phyloP scores from a whole-genome alignment of 1,140 invertebrate species.

The Fragariocoptes setiger region DNA sequence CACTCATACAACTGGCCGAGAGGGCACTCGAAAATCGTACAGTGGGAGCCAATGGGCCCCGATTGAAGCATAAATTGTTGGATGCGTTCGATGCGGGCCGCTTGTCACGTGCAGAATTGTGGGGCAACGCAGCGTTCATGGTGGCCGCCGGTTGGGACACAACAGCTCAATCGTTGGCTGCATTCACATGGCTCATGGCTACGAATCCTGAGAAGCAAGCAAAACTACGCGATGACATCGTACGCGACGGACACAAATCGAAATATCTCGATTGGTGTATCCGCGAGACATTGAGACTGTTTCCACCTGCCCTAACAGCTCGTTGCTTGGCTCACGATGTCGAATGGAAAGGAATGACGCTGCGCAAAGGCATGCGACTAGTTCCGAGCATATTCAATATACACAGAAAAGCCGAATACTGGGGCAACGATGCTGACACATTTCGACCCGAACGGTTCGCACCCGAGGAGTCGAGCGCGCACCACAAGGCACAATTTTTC shows the following conservation, averaged over 20 bases:
- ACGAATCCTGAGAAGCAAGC: not conserved
- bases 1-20: not conserved
- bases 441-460: slow-evolving; percentile 12
- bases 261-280: not conserved
- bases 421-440: not conserved
- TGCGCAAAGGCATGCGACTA: not conserved
- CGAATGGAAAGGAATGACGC: not conserved
- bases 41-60: not conserved
- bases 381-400: not conserved
- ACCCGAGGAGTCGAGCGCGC: slow-evolving; percentile 11
- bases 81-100: not conserved
- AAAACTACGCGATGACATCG: not conserved
- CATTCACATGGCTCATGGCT: not conserved
- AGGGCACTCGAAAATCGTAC: not conserved
- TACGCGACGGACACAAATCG: not conserved
- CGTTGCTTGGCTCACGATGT: not conserved
- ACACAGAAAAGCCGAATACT: slow-evolving; percentile 1
- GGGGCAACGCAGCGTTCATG: not conserved
- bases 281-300: not conserved
- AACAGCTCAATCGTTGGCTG: not conserved
- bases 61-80: not conserved
- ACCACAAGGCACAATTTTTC: slow-evolving; percentile 15
- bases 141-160: not conserved
- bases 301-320: not conserved
- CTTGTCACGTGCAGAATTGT: not conserved